Evolutionary conservation across 2,113 vertebrate species (phyloP).

Genomic region (Tychaedon coryphoeus): DNA sequence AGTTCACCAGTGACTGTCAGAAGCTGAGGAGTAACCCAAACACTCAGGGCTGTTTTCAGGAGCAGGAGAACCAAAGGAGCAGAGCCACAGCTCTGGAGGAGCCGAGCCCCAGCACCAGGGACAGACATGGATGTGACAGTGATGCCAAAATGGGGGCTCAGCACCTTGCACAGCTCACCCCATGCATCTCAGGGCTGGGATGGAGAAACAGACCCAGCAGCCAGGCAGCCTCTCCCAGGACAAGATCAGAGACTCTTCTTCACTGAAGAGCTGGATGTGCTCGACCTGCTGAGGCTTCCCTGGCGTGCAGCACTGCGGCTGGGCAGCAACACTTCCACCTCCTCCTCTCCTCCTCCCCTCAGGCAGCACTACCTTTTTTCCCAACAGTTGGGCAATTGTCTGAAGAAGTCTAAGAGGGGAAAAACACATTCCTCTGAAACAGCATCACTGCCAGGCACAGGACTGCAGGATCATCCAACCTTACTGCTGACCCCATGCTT

Average conservation of each 20-base stretch:
- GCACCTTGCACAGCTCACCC: background rate
- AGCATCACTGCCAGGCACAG: constrained; percentile 2
- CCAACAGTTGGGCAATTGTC: background rate
- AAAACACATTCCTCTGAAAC: background rate
- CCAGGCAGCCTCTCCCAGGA: background rate
- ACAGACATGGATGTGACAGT: accelerated
- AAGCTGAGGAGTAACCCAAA: background rate
- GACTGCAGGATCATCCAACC: background rate
- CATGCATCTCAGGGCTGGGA: background rate
- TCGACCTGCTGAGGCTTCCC: background rate
- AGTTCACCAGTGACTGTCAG: accelerated
- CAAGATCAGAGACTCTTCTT: accelerated
- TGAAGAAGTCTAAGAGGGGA: background rate
- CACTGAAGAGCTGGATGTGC: accelerated
- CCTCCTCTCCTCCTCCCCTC: background rate
- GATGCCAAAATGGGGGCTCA: accelerated
- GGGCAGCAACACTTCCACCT: background rate
- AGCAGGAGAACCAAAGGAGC: background rate
- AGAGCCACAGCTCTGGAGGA: background rate
- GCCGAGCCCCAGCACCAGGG: accelerated
- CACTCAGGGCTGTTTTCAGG: background rate
- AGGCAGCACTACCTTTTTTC: background rate
- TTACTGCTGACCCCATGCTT: background rate
- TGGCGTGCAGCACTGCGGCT: accelerated
- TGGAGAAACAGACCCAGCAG: background rate